Evolutionary conservation across 2,113 vertebrate species (phyloP), one percentile per base, ranked within the genome.

Genomic region (Pachycephala philippinensis): DNA sequence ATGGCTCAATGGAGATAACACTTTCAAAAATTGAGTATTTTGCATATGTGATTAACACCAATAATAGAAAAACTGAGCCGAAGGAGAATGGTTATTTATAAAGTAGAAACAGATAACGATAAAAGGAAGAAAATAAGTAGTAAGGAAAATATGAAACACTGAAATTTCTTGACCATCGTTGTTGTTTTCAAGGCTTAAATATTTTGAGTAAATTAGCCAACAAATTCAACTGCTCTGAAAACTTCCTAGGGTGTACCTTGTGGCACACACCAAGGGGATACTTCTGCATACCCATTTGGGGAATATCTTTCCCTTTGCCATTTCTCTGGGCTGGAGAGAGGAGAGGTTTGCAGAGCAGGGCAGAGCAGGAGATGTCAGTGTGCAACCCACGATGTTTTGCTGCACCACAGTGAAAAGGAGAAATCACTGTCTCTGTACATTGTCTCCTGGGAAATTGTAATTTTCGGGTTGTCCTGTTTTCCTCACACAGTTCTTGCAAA

Each of bases 201-300:
- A 3, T 19, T 80, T 70, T 59, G 22, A 50, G 3, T 52, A 52
- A 75, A 59, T 64, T 59, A 89, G 10, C 6, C 30, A 47, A 66
- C 26, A 74, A 65, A 50, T 23, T 63, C 35, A 42, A 13, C 3
- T 20, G 9, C 39, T 75, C 39, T 65, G 54, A 63, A 90, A 77
- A 42, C 18, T n/a, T 77, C 31, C 21, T 10, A 7, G 7, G 4
- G 11, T 3, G 1, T 37, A 83, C n/a, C 19, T 49, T 79, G n/a
- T 59, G 16, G 28, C 3, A 15, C 20, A 42, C 0, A 7, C 28
- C 70, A 74, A 7, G 23, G 26, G 6, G 17, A 42, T 23, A 15
- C 0, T 0, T 35, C 45, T 61, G 8, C n/a, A 33, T 20, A 22
- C 3, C 17, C 28, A 1, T 16, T 61, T 3, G 0, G 31, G 40